A percentile compares a stretch with the other conserved stretches of the same genome.
phyloP scores from a whole-genome alignment of 2,797 vertebrate genomes.

The Pseudopleuronectes americanus region DNA sequence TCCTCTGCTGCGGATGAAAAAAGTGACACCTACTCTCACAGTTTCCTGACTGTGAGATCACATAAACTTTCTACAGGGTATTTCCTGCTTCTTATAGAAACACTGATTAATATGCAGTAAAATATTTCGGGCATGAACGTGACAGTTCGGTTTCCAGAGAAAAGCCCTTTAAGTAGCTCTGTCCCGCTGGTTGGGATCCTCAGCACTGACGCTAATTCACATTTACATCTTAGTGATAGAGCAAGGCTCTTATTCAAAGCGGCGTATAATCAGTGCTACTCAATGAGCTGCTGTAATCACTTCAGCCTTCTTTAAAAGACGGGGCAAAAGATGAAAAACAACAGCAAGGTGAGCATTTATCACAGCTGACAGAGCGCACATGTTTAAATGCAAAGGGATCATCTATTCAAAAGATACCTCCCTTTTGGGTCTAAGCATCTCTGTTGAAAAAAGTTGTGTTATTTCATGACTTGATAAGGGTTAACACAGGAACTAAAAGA shows the following conservation, averaged over 20 bases:
- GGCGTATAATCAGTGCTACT: constrained; percentile 54
- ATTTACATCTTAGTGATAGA: constrained; percentile 55
- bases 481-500: constrained; percentile 34
- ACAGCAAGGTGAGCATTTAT: constrained; percentile 11
- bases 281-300: constrained; percentile 44
- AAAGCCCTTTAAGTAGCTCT: constrained; percentile 15
- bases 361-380: constrained; percentile 28
- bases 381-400: constrained; percentile 38
- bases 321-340: constrained; percentile 12
- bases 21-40: constrained; percentile 5
- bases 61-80: not conserved
- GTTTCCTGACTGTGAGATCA: constrained; percentile 4
- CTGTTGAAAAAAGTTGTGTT: constrained; percentile 29
- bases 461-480: constrained; percentile 48
- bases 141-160: constrained; percentile 39
- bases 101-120: constrained; percentile 8
- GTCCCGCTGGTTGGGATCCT: constrained; percentile 35
- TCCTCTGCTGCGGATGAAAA: constrained; percentile 10
- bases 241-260: constrained; percentile 48
- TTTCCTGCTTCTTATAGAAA: constrained; percentile 14
- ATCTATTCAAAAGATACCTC: constrained; percentile 13
- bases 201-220: constrained; percentile 42
- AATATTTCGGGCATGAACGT: constrained; percentile 10
- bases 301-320: constrained; percentile 43
- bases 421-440: constrained; percentile 12